Percentiles rank a stretch among this genome's conserved stretches.
These are phyloP conservation scores for Coenonympha glycerion DNA, from an alignment of 2,888 invertebrate genomes.

Conservation along the genomic window DNA sequence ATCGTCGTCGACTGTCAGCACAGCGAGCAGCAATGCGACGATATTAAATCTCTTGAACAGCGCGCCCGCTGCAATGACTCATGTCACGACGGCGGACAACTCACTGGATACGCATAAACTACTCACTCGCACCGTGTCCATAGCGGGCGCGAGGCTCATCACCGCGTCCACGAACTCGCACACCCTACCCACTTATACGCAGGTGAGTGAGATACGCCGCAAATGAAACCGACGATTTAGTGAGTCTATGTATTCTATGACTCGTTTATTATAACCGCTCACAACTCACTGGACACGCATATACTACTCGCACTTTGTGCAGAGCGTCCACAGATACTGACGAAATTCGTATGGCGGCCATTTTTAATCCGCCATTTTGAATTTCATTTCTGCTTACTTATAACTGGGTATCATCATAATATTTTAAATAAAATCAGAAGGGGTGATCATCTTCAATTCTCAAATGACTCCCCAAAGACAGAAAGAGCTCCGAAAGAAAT, in stretches of 20 bases:
- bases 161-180: conserved; percentile 55
- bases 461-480: too few relatives aligned
- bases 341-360: too few relatives aligned
- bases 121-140: conserved; percentile 72
- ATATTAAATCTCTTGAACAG: conserved; percentile 86
- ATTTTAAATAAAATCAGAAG: too few relatives aligned
- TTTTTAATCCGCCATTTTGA: too few relatives aligned
- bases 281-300: conserved; percentile 44
- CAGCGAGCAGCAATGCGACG: conserved; percentile 80
- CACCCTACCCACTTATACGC: conserved; percentile 58
- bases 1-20: conserved; percentile 60
- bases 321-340: conserved; percentile 73
- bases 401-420: too few relatives aligned
- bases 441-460: too few relatives aligned
- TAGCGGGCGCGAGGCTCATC: conserved; percentile 69
- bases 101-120: conserved; percentile 56
- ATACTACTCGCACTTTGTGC: conserved; percentile 72
- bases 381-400: too few relatives aligned
- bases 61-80: conserved; percentile 84
- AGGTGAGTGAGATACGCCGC: conserved; percentile 37
- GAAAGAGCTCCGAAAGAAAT: too few relatives aligned
- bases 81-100: conserved; percentile 48
- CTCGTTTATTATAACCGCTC: conserved; percentile 64
- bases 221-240: too few relatives aligned
- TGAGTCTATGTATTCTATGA: too few relatives aligned